Evolutionary conservation across 2,797 vertebrate species (phyloP).

Genomic region (Paguma larvata): DNA sequence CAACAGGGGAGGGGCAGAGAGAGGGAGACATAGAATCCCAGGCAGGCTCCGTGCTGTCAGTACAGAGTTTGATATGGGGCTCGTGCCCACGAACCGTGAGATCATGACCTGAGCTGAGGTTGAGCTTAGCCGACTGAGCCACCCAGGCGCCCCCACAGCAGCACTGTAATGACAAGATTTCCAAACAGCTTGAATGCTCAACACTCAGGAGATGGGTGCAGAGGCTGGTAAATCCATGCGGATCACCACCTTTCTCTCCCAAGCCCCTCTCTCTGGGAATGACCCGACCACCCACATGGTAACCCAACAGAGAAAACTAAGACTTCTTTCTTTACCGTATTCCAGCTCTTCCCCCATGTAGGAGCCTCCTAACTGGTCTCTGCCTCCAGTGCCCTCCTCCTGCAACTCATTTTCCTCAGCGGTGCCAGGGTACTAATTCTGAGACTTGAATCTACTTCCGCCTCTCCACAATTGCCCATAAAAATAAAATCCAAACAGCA

Average conservation of each 20-base stretch:
- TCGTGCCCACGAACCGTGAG: too few relatives aligned
- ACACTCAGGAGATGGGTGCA: background rate
- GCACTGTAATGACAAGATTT: background rate
- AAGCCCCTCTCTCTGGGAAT: background rate
- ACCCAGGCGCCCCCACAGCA: too few relatives aligned
- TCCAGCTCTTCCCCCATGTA: background rate
- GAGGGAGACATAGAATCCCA: too few relatives aligned
- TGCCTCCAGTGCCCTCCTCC: background rate
- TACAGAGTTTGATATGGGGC: too few relatives aligned
- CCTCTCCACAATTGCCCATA: background rate
- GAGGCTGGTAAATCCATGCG: accelerated
- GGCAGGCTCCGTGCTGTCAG: too few relatives aligned
- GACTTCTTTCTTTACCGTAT: background rate
- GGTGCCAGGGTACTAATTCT: background rate
- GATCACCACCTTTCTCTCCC: background rate
- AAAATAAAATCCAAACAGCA: background rate
- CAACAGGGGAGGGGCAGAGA: too few relatives aligned
- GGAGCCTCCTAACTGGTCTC: background rate
- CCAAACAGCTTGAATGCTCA: background rate
- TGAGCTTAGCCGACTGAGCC: too few relatives aligned
- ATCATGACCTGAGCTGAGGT: too few relatives aligned
- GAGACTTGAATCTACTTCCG: background rate
- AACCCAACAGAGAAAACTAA: background rate
- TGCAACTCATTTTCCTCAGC: background rate
- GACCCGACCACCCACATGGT: background rate